Percentiles rank a stretch among this genome's conserved stretches.
Conservation (phyloP, 2,797 vertebrate genomes). For the Hybognathus amarus region DNA sequence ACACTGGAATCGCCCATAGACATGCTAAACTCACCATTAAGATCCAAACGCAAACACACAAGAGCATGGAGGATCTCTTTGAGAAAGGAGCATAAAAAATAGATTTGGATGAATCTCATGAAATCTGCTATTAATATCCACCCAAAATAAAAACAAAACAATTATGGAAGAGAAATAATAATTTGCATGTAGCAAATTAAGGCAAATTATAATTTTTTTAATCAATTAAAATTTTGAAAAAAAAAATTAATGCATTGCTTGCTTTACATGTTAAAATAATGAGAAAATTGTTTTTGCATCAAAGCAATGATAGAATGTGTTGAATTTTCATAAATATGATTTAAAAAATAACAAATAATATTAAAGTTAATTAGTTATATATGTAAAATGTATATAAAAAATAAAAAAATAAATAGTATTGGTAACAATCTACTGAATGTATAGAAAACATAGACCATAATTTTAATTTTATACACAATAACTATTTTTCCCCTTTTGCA, state of each 20-base stretch:
- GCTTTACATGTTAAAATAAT: background rate
- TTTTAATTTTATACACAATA: background rate
- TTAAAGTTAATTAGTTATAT: background rate
- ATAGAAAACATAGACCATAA: background rate
- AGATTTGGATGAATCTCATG: background rate
- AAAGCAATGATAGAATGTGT: background rate
- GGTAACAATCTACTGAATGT: background rate
- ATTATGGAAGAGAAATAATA: background rate
- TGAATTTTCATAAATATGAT: background rate
- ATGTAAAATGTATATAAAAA: background rate
- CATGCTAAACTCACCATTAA: slow-evolving; percentile 91
- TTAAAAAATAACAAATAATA: background rate
- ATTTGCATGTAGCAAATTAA: background rate
- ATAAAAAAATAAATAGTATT: background rate
- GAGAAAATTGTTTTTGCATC: background rate
- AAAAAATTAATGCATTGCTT: background rate
- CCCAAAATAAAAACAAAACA: background rate
- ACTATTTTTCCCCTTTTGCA: background rate
- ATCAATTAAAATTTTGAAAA: too few species aligned
- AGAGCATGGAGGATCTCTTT: background rate
- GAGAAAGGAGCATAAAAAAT: background rate
- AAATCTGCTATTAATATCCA: background rate
- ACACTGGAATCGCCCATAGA: slow-evolving; percentile 88
- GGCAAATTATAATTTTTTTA: background rate
- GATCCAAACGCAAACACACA: slow-evolving; percentile 82